These are phyloP conservation scores for Archips xylosteana DNA, from an alignment of 2,888 invertebrate genomes.

Conservation along the genomic window DNA sequence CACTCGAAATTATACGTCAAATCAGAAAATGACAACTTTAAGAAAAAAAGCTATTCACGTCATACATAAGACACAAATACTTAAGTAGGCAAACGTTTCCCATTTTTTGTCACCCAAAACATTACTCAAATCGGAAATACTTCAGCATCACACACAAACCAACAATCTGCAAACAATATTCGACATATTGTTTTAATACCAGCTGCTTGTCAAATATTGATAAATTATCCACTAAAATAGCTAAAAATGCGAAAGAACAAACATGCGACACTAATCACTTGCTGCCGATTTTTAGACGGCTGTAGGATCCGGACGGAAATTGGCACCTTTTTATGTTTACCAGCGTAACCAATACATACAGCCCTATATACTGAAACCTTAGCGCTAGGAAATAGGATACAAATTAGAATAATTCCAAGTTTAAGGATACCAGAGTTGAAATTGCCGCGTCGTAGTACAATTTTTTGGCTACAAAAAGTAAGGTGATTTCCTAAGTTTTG, in stretches of 20 bases:
- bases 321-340: constrained; percentile 76
- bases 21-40: too few species aligned
- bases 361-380: constrained; percentile 43
- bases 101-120: neutral
- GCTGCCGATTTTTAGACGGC: constrained; percentile 82
- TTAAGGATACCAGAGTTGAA: constrained; percentile 4
- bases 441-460: constrained; percentile 46
- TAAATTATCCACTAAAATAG: constrained; percentile 71
- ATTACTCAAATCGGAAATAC: constrained; percentile 19
- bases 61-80: too few species aligned
- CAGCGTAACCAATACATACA: constrained; percentile 44
- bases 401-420: constrained; percentile 41
- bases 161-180: constrained; percentile 58
- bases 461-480: constrained; percentile 49
- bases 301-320: constrained; percentile 79
- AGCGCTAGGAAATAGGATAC: constrained; percentile 46
- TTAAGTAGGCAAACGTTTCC: neutral
- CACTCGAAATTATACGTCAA: too few species aligned
- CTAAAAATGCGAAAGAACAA: constrained; percentile 74
- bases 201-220: constrained; percentile 76
- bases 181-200: constrained; percentile 55
- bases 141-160: constrained; percentile 11
- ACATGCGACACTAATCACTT: constrained; percentile 79
- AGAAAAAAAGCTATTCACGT: too few species aligned
- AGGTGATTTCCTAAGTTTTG: constrained; percentile 70